A percentile compares a stretch with the other conserved stretches of the same genome.
phyloP scores from a whole-genome alignment of 2,797 vertebrate genomes.

The Microtus agrestis region DNA sequence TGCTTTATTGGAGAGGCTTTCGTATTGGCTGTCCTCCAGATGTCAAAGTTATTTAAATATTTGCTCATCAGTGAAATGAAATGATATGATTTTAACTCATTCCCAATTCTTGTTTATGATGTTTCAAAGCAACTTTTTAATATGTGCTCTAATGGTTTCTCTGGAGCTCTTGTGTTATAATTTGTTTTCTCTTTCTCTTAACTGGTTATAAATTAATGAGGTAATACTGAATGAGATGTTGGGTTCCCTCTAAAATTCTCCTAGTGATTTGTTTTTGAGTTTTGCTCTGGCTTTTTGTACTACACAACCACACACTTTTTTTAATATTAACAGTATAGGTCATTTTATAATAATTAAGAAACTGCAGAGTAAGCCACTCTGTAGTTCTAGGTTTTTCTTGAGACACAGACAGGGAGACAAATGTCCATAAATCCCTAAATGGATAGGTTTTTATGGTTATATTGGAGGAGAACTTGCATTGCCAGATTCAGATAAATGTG shows the following conservation, averaged over 20 bases:
- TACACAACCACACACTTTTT: neutral
- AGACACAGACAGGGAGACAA: constrained; percentile 64
- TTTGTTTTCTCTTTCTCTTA: constrained; percentile 57
- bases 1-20: constrained; percentile 59
- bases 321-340: constrained; percentile 22
- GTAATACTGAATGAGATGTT: neutral
- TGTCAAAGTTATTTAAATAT: constrained; percentile 75
- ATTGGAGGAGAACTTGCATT: constrained; percentile 52
- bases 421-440: constrained; percentile 53
- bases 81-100: constrained; percentile 69
- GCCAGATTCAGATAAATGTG: constrained; percentile 23
- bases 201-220: constrained; percentile 54
- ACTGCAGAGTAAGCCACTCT: constrained; percentile 16
- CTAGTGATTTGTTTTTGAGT: constrained; percentile 8
- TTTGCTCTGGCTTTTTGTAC: constrained; percentile 23
- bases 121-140: constrained; percentile 70
- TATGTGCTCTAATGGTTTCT: constrained; percentile 59
- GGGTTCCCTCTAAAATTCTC: neutral
- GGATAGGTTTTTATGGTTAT: constrained; percentile 5
- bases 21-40: constrained; percentile 51
- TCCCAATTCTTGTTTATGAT: constrained; percentile 56
- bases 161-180: constrained; percentile 46
- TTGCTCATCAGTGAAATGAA: constrained; percentile 78
- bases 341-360: constrained; percentile 23
- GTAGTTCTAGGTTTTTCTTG: constrained; percentile 59